Evolutionary conservation across 2,797 vertebrate species (phyloP).

Genomic region (Bovichtus variegatus): DNA sequence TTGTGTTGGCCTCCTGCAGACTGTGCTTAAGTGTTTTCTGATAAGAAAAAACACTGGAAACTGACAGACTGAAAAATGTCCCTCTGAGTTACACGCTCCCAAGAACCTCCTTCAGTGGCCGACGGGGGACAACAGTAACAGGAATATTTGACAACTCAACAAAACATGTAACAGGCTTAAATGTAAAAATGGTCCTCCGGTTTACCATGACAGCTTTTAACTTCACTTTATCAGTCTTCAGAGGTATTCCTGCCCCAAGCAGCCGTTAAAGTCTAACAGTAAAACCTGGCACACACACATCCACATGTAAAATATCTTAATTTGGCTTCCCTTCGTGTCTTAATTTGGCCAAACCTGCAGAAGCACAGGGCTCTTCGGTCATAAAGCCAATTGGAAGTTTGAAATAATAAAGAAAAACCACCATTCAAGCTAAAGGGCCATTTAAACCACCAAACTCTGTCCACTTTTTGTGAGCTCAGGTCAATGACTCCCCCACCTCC

Average conservation of each 20-base stretch:
- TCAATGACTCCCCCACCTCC: conserved; percentile 4
- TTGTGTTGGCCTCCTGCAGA: conserved; percentile 20
- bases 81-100: conserved; percentile 13
- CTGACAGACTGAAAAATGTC: neutral
- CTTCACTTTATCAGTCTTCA: conserved; percentile 21
- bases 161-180: conserved; percentile 14
- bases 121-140: conserved; percentile 23
- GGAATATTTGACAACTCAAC: conserved; percentile 49
- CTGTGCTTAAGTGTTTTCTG: conserved; percentile 32
- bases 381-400: conserved; percentile 8
- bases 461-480: neutral
- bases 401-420: conserved; percentile 12
- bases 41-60: neutral
- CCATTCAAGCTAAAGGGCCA: neutral
- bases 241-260: conserved; percentile 15
- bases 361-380: conserved; percentile 1
- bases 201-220: conserved; percentile 22
- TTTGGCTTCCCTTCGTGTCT: conserved; percentile 7
- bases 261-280: conserved; percentile 22
- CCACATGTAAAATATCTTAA: conserved; percentile 19
- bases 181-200: neutral
- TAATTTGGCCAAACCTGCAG: conserved; percentile 28
- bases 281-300: conserved; percentile 6
- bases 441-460: conserved; percentile 1
- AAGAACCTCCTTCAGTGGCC: conserved; percentile 11